phyloP scores from a whole-genome alignment of 2,797 vertebrate genomes.

The Potorous gilbertii region DNA sequence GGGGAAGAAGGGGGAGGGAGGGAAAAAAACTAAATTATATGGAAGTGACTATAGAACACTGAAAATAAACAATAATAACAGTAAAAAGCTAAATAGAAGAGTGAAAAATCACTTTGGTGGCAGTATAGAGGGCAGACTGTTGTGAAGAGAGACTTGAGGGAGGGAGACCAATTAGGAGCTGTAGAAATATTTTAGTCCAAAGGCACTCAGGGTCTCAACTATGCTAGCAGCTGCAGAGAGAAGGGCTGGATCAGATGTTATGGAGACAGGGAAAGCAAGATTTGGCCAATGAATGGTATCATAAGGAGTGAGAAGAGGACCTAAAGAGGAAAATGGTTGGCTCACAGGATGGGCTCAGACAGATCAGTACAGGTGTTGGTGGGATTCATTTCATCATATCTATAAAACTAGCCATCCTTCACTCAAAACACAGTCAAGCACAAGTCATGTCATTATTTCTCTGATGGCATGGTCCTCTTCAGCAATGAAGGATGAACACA shows the following conservation, averaged over 20 bases:
- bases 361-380: not conserved
- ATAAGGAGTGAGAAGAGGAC: not conserved
- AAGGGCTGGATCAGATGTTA: not conserved
- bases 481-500: too few species aligned
- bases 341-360: not conserved
- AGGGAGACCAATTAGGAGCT: not conserved
- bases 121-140: not conserved
- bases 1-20: too few species aligned
- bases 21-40: too few species aligned
- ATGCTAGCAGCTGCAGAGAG: not conserved
- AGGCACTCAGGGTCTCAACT: not conserved
- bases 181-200: not conserved
- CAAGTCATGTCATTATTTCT: too few species aligned
- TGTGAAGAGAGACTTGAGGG: not conserved
- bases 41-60: too few species aligned
- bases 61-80: too few species aligned
- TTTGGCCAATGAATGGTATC: not conserved
- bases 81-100: not conserved
- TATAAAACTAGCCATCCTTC: too few species aligned
- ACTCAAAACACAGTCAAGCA: too few species aligned
- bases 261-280: not conserved
- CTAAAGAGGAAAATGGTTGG: not conserved
- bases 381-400: not conserved
- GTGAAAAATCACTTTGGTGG: not conserved
- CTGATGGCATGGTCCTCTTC: too few species aligned